phyloP scores from a whole-genome alignment of 2,797 vertebrate species.

The Amphiprion clarkii region DNA sequence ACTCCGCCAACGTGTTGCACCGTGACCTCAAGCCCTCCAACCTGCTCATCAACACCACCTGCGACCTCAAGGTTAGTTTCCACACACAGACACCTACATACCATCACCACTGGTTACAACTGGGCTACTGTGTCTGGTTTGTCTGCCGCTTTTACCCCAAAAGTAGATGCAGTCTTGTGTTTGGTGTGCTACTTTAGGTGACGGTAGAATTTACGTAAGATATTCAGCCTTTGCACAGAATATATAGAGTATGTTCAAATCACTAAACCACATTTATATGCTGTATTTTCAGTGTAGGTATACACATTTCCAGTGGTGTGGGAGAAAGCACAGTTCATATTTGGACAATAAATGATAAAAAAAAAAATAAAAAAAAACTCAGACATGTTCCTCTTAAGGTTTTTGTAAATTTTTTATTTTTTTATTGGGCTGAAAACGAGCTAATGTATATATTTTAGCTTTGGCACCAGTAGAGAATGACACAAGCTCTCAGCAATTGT shows the following conservation, averaged over 20 bases:
- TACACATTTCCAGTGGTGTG: background rate
- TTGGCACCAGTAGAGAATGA: background rate
- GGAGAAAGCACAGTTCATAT: background rate
- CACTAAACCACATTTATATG: background rate
- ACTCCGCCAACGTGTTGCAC: constrained; percentile 96
- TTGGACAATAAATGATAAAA: background rate
- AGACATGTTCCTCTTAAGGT: background rate
- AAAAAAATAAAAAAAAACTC: background rate
- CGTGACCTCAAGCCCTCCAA: constrained; percentile 96
- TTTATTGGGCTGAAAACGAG: background rate
- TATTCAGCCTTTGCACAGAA: background rate
- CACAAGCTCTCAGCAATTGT: background rate
- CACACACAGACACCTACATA: constrained; percentile 5
- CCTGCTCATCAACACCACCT: constrained; percentile 96
- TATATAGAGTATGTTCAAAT: background rate
- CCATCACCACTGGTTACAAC: background rate
- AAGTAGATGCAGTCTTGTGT: too few species aligned
- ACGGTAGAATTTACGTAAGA: background rate
- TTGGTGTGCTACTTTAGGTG: too few species aligned
- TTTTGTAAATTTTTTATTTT: background rate
- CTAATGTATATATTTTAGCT: background rate
- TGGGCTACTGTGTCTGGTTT: background rate
- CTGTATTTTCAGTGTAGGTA: background rate
- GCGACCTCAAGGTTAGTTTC: constrained; percentile 91
- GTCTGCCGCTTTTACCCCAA: too few species aligned